A percentile compares a stretch with the other conserved stretches of the same genome.
phyloP scores from a whole-genome alignment of 2,888 invertebrate species.

The Escarpia spicata region DNA sequence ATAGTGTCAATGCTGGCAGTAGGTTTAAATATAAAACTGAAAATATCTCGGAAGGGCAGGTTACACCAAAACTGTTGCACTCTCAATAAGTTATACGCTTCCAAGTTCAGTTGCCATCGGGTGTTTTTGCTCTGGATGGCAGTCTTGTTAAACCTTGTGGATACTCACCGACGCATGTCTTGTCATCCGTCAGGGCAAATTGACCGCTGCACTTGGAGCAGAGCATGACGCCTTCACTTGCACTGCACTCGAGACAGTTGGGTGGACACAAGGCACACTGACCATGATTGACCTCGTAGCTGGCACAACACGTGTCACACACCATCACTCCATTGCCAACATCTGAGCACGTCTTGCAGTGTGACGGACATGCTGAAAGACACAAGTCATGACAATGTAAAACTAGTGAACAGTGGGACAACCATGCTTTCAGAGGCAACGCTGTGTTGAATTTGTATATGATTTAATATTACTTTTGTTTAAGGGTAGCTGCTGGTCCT shows the following conservation, averaged over 20 bases:
- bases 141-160: background rate
- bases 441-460: too few relatives aligned
- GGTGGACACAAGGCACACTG: slow-evolving; percentile 36
- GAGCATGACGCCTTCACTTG: slow-evolving; percentile 24
- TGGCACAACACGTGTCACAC: slow-evolving; percentile 31
- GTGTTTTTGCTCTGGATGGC: too few relatives aligned
- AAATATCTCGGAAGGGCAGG: too few relatives aligned
- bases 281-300: slow-evolving; percentile 32
- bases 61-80: too few relatives aligned
- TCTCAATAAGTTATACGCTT: too few relatives aligned
- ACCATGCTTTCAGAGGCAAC: too few relatives aligned
- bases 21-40: too few relatives aligned
- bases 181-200: slow-evolving; percentile 24
- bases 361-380: slow-evolving; percentile 34
- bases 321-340: slow-evolving; percentile 28
- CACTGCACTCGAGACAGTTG: slow-evolving; percentile 32
- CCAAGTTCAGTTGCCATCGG: too few relatives aligned
- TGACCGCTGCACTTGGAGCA: slow-evolving; percentile 29
- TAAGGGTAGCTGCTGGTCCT: too few relatives aligned
- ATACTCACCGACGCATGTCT: background rate
- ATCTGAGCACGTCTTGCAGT: slow-evolving; percentile 34
- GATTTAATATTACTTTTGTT: too few relatives aligned
- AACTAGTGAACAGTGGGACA: too few relatives aligned
- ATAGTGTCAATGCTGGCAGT: too few relatives aligned
- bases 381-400: background rate